Conservation (phyloP, 2,888 invertebrate genomes). For the Buathra laborator region DNA sequence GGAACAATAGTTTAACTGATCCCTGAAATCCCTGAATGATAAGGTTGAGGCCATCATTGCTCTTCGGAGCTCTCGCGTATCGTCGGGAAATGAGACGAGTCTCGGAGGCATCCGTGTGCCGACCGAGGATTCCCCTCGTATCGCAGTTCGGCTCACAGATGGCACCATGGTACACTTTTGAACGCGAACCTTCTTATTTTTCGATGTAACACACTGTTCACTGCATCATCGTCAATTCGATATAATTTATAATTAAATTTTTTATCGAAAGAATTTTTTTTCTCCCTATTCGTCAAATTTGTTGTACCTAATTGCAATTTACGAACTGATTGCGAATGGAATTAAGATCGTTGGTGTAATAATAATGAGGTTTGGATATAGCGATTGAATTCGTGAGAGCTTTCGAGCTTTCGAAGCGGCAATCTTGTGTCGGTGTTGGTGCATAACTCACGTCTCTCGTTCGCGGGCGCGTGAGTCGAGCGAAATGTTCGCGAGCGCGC, state of each 20-base stretch:
- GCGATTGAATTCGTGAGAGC: constrained; percentile 50
- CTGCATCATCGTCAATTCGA: too few relatives aligned
- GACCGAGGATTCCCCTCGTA: constrained; percentile 61
- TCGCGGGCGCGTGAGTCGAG: constrained; percentile 56
- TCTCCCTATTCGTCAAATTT: too few relatives aligned
- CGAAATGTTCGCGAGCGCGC: constrained; percentile 17
- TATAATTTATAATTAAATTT: too few relatives aligned
- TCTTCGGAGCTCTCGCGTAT: constrained; percentile 24
- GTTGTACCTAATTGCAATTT: too few relatives aligned
- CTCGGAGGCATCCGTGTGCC: constrained; percentile 46
- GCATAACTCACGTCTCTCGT: constrained; percentile 66
- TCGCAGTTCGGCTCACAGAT: constrained; percentile 69
- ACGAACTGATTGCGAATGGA: too few relatives aligned
- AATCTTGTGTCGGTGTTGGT: constrained; percentile 45
- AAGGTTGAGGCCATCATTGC: constrained; percentile 72
- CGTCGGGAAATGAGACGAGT: constrained; percentile 64
- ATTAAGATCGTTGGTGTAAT: background rate
- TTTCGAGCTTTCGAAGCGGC: constrained; percentile 52
- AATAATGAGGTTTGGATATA: constrained; percentile 62
- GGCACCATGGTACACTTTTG: constrained; percentile 71
- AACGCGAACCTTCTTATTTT: background rate
- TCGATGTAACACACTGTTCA: too few relatives aligned
- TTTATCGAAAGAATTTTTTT: too few relatives aligned
- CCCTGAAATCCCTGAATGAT: constrained; percentile 71
- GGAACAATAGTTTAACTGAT: background rate